phyloP scores from a whole-genome alignment of 1,140 invertebrate species.

The Drosophila teissieri region DNA sequence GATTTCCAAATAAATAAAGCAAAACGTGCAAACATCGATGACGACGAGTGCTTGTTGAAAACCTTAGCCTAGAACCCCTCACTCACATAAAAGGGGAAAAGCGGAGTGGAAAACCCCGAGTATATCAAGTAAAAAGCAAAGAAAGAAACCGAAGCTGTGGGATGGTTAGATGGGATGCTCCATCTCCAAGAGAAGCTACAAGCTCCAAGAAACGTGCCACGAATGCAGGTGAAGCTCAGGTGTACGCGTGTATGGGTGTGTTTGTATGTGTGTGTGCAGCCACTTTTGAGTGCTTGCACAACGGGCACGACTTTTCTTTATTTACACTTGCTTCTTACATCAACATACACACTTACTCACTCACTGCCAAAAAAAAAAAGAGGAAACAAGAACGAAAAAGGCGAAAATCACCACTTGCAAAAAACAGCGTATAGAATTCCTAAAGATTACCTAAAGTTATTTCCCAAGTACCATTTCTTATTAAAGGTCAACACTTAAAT shows the following conservation, averaged over 20 bases:
- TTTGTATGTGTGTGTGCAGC: slow-evolving; percentile 47
- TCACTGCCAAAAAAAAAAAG: slow-evolving; percentile 3
- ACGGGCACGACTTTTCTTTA: slow-evolving; percentile 64
- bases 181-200: not conserved
- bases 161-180: not conserved
- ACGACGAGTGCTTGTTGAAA: slow-evolving; percentile 67
- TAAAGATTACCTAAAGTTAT: too few species aligned
- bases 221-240: slow-evolving; percentile 52
- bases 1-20: slow-evolving; percentile 57
- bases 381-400: slow-evolving; percentile 1
- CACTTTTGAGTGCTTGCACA: slow-evolving; percentile 68
- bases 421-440: not conserved
- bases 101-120: slow-evolving; percentile 1
- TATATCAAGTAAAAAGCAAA: slow-evolving; percentile 67
- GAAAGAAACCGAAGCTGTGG: slow-evolving; percentile 16
- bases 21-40: slow-evolving; percentile 62
- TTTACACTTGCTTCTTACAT: slow-evolving; percentile 70
- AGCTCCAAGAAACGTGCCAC: slow-evolving; percentile 47
- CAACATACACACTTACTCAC: slow-evolving; percentile 48
- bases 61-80: slow-evolving; percentile 48
- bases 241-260: slow-evolving; percentile 21
- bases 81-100: not conserved
- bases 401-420: not conserved
- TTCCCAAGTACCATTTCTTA: too few species aligned
- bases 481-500: too few species aligned